phyloP scores from a whole-genome alignment of 1,140 invertebrate genomes.

The Sesamia nonagrioides region DNA sequence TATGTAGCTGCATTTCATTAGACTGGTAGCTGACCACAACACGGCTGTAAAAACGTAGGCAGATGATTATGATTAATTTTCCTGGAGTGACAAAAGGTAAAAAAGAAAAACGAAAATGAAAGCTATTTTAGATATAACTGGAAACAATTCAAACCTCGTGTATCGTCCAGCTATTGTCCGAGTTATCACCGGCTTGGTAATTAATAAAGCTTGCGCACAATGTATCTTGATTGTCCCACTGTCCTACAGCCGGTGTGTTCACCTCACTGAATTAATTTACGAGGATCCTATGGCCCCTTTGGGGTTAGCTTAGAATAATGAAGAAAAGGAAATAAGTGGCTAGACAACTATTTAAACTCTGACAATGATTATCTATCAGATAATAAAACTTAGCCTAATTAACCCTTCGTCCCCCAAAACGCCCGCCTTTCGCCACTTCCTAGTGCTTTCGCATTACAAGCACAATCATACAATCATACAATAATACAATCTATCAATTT shows the following conservation, averaged over 20 bases:
- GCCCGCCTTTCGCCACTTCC: no score
- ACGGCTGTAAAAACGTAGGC: no score
- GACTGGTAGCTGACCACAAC: no score
- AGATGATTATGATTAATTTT: no score
- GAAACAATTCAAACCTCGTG: not conserved
- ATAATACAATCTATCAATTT: no score
- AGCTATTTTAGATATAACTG: not conserved
- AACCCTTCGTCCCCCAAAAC: no score
- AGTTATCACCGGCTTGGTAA: constrained; percentile 22
- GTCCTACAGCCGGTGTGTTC: constrained; percentile 30
- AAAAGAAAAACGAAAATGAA: no score
- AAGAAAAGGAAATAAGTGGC: not conserved
- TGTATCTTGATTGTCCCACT: constrained; percentile 39
- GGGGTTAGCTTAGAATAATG: constrained; percentile 10
- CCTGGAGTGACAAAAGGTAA: no score
- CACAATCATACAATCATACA: no score
- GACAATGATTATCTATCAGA: not conserved
- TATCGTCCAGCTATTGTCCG: not conserved
- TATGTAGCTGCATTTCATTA: no score
- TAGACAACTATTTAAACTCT: not conserved
- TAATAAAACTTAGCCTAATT: not conserved
- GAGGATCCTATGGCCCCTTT: not conserved
- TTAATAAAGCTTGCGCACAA: constrained; percentile 1
- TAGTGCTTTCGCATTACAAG: no score
- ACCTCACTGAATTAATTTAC: constrained; percentile 32